Conservation (phyloP, 2,113 vertebrate genomes). For the Cebus imitator region DNA sequence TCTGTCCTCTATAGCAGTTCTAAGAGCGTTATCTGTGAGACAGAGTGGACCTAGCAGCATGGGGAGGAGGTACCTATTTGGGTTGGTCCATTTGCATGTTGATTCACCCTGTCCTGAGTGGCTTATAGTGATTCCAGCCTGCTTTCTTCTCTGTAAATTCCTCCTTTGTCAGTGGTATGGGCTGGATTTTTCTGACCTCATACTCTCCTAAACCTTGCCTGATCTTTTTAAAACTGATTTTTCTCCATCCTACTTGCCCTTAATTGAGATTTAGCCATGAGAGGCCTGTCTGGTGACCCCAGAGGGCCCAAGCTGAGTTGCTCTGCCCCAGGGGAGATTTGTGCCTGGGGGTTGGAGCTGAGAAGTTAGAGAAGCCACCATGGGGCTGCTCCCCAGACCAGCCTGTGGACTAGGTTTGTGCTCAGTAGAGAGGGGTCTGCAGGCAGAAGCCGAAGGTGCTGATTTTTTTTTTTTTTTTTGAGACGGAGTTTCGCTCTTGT, state of each 20-base stretch:
- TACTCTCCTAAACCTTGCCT: neutral
- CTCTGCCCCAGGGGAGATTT: neutral
- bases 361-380: neutral
- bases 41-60: neutral
- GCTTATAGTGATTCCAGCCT: neutral
- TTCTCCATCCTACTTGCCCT: neutral
- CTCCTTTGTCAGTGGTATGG: neutral
- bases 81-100: neutral
- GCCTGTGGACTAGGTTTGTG: neutral
- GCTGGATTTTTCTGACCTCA: neutral
- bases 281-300: neutral
- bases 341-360: neutral
- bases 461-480: no score
- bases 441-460: neutral
- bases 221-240: neutral
- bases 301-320: neutral
- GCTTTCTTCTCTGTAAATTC: neutral
- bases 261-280: neutral
- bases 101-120: neutral
- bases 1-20: neutral
- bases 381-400: neutral
- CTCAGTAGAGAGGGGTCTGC: neutral
- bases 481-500: no score
- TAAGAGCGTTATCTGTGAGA: neutral
- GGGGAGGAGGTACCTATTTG: neutral